These are phyloP conservation scores for Polyergus mexicanus DNA, from an alignment of 1,140 invertebrate genomes.

Conservation along the genomic window DNA sequence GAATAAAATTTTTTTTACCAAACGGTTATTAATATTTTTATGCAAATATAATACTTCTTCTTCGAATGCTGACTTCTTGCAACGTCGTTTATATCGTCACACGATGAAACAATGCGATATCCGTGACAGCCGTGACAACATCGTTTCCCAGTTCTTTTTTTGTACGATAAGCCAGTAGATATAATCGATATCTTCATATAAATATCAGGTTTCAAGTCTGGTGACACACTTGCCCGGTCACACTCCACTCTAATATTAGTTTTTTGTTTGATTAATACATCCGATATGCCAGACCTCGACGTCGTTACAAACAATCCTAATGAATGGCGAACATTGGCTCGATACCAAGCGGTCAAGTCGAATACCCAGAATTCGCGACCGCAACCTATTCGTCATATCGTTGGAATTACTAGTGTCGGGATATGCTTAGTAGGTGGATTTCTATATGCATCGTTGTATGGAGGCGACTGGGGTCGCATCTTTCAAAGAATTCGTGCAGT, in stretches of 20 bases:
- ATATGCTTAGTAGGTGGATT: slow-evolving; percentile 48
- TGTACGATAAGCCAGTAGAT: not conserved
- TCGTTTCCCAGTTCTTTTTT: not conserved
- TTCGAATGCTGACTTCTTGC: not conserved
- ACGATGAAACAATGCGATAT: slow-evolving; percentile 15
- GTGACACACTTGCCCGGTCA: not conserved
- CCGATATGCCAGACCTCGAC: slow-evolving; percentile 18
- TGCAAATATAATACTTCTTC: not conserved
- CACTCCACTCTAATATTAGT: slow-evolving; percentile 13
- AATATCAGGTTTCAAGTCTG: slow-evolving; percentile 29
- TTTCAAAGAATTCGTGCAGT: slow-evolving; percentile 42
- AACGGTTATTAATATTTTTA: not conserved
- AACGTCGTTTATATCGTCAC: slow-evolving; percentile 2
- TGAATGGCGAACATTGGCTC: slow-evolving; percentile 70
- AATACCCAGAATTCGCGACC: slow-evolving; percentile 35
- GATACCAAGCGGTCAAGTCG: slow-evolving; percentile 35
- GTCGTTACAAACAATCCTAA: slow-evolving; percentile 51
- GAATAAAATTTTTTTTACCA: not conserved
- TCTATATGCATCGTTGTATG: slow-evolving; percentile 49
- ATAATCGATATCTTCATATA: slow-evolving; percentile 47
- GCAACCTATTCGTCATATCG: slow-evolving; percentile 62
- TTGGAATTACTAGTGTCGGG: slow-evolving; percentile 42
- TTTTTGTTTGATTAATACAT: slow-evolving; percentile 47
- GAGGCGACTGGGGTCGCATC: slow-evolving; percentile 1
- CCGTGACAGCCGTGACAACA: slow-evolving; percentile 42